These are phyloP conservation scores for Ifrita kowaldi DNA, from an alignment of 2,113 vertebrate genomes.

Conservation along the genomic window DNA sequence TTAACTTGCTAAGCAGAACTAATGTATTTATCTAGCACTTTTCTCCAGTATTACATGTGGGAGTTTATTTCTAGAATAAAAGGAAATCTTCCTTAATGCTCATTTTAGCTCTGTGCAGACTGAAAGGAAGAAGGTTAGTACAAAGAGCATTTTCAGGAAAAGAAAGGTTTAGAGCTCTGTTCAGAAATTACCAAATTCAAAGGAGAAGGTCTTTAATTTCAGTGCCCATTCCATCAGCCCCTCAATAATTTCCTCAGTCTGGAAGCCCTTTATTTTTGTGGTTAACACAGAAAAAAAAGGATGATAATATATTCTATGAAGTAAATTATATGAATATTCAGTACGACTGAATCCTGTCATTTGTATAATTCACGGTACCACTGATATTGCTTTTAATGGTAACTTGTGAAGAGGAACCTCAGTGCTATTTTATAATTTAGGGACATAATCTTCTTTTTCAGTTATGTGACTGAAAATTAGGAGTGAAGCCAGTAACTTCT, in stretches of 20 bases:
- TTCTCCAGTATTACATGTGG: neutral
- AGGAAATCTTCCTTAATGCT: neutral
- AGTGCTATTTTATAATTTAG: neutral
- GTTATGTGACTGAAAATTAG: neutral
- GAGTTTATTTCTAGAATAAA: neutral
- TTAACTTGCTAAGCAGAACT: neutral
- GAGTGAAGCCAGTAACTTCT: neutral
- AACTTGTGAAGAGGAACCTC: neutral
- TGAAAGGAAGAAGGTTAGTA: neutral
- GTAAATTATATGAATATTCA: conserved; percentile 30
- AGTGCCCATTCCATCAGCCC: neutral
- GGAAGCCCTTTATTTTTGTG: neutral
- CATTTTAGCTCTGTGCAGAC: neutral
- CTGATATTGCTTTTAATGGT: neutral
- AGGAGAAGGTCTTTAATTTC: neutral
- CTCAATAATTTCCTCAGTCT: neutral
- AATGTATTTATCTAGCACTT: neutral
- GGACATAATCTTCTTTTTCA: neutral
- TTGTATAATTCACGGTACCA: neutral
- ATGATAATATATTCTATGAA: neutral
- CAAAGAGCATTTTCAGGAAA: neutral
- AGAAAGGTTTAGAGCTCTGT: neutral
- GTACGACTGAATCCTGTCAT: neutral
- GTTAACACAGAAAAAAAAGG: neutral
- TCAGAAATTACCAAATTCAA: neutral